phyloP scores from a whole-genome alignment of 1,140 invertebrate genomes.

The Drosophila lacertosa region DNA sequence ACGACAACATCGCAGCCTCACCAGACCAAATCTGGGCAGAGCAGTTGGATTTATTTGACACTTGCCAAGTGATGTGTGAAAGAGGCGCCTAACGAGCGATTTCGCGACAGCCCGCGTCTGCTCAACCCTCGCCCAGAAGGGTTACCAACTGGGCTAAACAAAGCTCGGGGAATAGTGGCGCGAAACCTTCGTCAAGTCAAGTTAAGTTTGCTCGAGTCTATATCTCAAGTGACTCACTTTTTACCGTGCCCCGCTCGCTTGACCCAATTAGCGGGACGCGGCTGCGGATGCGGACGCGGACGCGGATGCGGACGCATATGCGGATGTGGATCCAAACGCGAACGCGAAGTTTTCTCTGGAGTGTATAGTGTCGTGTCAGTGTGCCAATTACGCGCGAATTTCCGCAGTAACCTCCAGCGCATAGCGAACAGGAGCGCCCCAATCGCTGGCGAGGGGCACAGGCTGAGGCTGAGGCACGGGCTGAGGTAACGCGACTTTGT shows the following conservation, averaged over 20 bases:
- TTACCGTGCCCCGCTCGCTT: slow-evolving; percentile 49
- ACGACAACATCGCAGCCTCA: slow-evolving; percentile 34
- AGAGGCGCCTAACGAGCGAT: slow-evolving; percentile 72
- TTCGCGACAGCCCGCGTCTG: slow-evolving; percentile 9
- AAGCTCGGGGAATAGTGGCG: slow-evolving; percentile 44
- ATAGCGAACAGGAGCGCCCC: slow-evolving; percentile 6
- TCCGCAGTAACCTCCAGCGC: slow-evolving; percentile 63
- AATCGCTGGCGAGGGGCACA: background rate
- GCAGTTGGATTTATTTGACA: slow-evolving; percentile 73
- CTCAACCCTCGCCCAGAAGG: slow-evolving; percentile 15
- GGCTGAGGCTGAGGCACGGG: background rate
- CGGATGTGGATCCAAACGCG: slow-evolving; percentile 30
- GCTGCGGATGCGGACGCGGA: slow-evolving; percentile 31
- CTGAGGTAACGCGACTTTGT: background rate
- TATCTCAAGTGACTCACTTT: slow-evolving; percentile 64
- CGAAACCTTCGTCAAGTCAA: slow-evolving; percentile 71
- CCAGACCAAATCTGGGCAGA: background rate
- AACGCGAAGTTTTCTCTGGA: slow-evolving; percentile 51
- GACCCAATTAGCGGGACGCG: slow-evolving; percentile 71
- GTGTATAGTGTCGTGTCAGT: slow-evolving; percentile 63
- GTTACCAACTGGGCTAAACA: slow-evolving; percentile 41
- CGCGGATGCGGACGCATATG: slow-evolving; percentile 21
- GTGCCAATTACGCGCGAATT: slow-evolving; percentile 80
- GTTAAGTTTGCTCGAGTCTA: slow-evolving; percentile 51
- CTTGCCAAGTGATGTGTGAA: slow-evolving; percentile 78